Evolutionary conservation across 2,113 vertebrate species (phyloP).

Genomic region (Thermophis baileyi): DNA sequence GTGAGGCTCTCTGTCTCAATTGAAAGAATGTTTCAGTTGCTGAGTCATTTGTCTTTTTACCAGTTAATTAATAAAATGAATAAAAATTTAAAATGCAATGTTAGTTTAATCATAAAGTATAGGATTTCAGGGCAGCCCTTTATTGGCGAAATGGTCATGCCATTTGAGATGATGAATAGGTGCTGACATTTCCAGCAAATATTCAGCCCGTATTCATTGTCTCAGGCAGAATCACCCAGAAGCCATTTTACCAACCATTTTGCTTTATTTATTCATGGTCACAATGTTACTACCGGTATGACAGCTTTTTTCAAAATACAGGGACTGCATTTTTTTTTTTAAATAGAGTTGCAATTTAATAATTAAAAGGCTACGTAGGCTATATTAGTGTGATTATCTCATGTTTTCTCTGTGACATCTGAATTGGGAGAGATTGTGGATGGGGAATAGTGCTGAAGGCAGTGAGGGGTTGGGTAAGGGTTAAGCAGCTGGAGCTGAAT

Average conservation of each 20-base stretch:
- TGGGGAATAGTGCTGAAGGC: background rate
- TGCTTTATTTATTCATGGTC: background rate
- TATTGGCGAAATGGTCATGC: background rate
- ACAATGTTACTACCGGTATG: background rate
- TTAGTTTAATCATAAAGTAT: background rate
- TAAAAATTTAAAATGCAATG: background rate
- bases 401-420: background rate
- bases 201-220: background rate
- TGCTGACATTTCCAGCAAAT: background rate
- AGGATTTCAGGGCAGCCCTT: background rate
- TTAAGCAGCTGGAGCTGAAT: background rate
- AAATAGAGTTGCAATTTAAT: background rate
- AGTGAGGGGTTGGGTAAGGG: background rate
- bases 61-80: background rate
- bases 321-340: background rate
- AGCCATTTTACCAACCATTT: background rate
- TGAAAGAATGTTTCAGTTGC: background rate
- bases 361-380: background rate
- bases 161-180: background rate
- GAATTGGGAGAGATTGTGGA: background rate
- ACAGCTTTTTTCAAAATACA: background rate
- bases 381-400: background rate
- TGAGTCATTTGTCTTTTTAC: background rate
- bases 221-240: background rate
- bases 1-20: background rate